phyloP scores from a whole-genome alignment of 1,140 invertebrate species.

The Ruditapes philippinarum region DNA sequence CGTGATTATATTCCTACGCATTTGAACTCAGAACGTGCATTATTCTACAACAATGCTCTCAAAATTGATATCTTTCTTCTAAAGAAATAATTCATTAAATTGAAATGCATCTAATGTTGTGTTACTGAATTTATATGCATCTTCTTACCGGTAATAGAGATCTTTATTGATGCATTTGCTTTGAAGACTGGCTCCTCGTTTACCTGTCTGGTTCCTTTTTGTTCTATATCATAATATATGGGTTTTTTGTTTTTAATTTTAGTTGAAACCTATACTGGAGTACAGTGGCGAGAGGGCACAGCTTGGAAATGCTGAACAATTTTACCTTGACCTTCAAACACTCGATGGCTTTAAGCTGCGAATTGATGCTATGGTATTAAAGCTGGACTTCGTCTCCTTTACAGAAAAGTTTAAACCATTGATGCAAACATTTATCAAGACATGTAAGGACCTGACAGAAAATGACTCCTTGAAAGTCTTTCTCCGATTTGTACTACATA shows the following conservation, averaged over 20 bases:
- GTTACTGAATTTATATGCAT: too few species aligned
- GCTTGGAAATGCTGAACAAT: conserved; percentile 84
- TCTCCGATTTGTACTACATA: conserved; percentile 83
- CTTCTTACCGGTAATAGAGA: too few species aligned
- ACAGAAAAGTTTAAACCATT: conserved; percentile 96
- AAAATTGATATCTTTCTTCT: too few species aligned
- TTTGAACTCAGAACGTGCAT: too few species aligned
- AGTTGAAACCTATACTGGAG: conserved; percentile 80
- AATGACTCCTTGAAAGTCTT: conserved; percentile 84
- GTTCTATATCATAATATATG: too few species aligned
- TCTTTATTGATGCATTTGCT: too few species aligned
- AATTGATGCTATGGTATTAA: conserved; percentile 94
- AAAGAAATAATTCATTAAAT: too few species aligned
- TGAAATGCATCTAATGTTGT: too few species aligned
- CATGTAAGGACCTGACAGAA: conserved; percentile 89
- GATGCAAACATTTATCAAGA: conserved; percentile 96
- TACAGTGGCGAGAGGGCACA: conserved; percentile 81
- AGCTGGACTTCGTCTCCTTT: conserved; percentile 97
- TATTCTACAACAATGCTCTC: too few species aligned
- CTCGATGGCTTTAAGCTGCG: conserved; percentile 94
- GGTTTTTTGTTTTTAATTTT: conserved; percentile 32
- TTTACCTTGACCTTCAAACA: conserved; percentile 78
- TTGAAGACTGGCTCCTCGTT: too few species aligned
- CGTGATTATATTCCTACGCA: too few species aligned
- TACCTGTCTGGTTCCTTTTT: too few species aligned